Base-by-base conservation (phyloP, 2,113 vertebrate genomes). In the Emydocephalus ijimae region DNA sequence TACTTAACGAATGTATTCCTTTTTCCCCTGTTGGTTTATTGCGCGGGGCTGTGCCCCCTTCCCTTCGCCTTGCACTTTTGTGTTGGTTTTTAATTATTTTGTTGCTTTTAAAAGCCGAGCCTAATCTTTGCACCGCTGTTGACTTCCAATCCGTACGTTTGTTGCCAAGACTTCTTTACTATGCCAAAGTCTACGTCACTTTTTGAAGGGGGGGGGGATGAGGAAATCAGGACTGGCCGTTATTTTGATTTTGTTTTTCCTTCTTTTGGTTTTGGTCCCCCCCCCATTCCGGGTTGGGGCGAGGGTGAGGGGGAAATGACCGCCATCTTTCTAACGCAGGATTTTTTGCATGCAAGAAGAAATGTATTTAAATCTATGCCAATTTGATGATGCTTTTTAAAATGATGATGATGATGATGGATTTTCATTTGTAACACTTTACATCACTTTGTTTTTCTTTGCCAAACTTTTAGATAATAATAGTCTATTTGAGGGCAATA, bases 131-230 rank as follows among this genome's bases (percentile, higher is more conserved):
- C 88, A 86, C 90, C 87, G 56, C 57, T 54, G 87, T 91, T 89
- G 87, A 91, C 90, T 64, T 93, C 93, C 69, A 64, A 39, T 98
- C 87, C 97, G 97, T 94, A 96, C 97, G 90, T 45, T 89, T 94
- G 96, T 98, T 96, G 96, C 96, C 96, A 97, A 97, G 96, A 97
- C 96, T 98, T 97, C 97, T 96, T 96, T 94, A 97, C 98, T 98
- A 98, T 98, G 98, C 98, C 98, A 98, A 98, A 98, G 98, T 98
- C 98, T 98, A 98, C 98, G 98, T 97, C 98, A 98, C 98, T 98
- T 98, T 98, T 95, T 96, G 86, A 85, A 48, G n/a, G 89, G 57
- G 89, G 12, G 91, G 89, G 81, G 93, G 0, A 88, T 39, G 88
- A 89, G 56, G 86, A 89, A 89, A 85, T 69, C n/a, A 56, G 64